Base-by-base conservation (phyloP, 2,888 invertebrate genomes). In the Gibbula magus region DNA sequence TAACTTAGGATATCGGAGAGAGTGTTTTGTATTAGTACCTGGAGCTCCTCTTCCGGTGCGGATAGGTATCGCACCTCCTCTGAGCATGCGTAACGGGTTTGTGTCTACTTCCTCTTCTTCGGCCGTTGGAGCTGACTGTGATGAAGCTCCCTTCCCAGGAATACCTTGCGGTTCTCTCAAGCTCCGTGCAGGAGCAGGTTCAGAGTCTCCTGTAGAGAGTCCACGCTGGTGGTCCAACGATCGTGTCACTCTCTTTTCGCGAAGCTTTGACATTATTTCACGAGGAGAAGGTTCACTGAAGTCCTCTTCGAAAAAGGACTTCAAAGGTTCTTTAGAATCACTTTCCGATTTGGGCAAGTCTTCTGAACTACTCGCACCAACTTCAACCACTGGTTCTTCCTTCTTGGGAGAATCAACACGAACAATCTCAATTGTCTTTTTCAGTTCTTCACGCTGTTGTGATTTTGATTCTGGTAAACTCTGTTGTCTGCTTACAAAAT, bases 71-170 rank as follows among this genome's bases (percentile, higher is more conserved):
- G 89, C 89, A 73, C 91, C 91, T 75, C 91, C 91, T 74, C 92
- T 94, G 78, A 96, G 93, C 94, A 96, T 95, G 85, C 95, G 93
- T 86, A 96, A 92, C 0, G 96, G 96, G 92, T 96, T 96, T 32
- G 93, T 92, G 80, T 94, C 93, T 32, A 92, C 92, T 51, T 92
- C 91, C n/a, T 91, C 92, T 3, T 89, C 88, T 45, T 90, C 91
- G 20, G 84, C 84, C 93, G 86, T 94, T 93, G 87, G 83, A 5
- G 86, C 80, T 77, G 25, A 67, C 79, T 66, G 83, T 74, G 70
- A 84, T 67, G 70, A 82, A 45, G 22, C 80, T 74, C 80, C 81
- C 79, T 89, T 89, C 32, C 86, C 88, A 29, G 90, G 89, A 81
- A 91, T 91, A 76, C 91, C 91, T 81, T 91, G 90, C 10, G 91